phyloP scores from a whole-genome alignment of 2,797 vertebrate genomes.

The Bradypodion ventrale region DNA sequence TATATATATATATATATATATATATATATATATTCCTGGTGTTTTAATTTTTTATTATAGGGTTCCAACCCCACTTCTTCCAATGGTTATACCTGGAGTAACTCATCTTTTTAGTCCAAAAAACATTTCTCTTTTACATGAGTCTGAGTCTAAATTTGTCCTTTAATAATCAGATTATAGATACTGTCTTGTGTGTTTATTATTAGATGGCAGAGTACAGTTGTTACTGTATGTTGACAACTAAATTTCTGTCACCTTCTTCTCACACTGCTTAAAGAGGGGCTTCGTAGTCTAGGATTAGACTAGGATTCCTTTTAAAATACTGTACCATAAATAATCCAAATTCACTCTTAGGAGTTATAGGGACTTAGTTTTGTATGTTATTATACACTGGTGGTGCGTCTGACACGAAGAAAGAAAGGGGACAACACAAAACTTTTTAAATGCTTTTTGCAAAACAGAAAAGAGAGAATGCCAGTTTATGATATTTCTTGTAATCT shows the following conservation, averaged over 20 bases:
- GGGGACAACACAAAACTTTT: no score
- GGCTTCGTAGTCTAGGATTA: background rate
- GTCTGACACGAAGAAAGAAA: no score
- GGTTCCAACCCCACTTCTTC: background rate
- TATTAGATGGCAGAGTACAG: constrained; percentile 16
- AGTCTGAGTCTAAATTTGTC: background rate
- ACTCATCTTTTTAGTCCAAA: background rate
- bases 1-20: no score
- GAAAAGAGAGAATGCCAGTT: background rate
- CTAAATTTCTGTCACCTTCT: constrained; percentile 21
- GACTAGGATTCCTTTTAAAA: constrained; percentile 16
- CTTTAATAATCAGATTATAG: constrained; percentile 21
- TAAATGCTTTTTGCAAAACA: background rate
- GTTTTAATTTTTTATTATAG: background rate
- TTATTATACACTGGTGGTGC: no score
- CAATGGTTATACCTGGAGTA: background rate
- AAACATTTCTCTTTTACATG: background rate
- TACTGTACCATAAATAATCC: background rate
- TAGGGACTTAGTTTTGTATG: no score
- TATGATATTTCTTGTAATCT: background rate
- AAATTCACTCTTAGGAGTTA: background rate
- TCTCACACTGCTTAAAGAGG: constrained; percentile 15
- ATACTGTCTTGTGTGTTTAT: constrained; percentile 36
- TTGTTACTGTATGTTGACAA: constrained; percentile 5
- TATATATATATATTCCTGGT: no score